Base-by-base conservation (phyloP, 1,140 invertebrate species). In the Centruroides vittatus region DNA sequence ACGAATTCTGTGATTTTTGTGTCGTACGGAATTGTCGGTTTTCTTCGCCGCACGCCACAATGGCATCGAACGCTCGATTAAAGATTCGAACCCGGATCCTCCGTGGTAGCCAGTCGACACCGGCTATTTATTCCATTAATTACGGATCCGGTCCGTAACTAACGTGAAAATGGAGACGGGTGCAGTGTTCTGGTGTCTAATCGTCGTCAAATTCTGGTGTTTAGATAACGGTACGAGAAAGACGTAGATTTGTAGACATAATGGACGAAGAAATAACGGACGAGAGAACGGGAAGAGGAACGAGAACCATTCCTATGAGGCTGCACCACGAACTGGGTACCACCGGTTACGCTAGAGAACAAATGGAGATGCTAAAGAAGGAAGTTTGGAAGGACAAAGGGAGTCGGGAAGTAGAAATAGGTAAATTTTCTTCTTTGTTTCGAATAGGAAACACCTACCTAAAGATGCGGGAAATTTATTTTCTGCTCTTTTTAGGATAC, bases 211-310 rank as follows among this genome's bases (percentile, higher is more conserved):
- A 23, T 23, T 23, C 23, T 41, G 8, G 5, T 41, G 5, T 41
- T 6, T 41, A 41, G 41, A 8, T 41, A 34, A 36, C 51, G 7
- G 89, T 95, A 66, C 79, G 88, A 35, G 92, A 95, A 75, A 77
- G 92, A 60, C 82, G 92, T 61, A 82, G 89, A 54, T 94, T 95
- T 71, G 92, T 88, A 7, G 92, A 95, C 69, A 82, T 95, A 2
- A 93, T 94, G 90, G 92, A 95, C 72, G 92, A 95, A 72, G 90
- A 95, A 76, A 93, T 94, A 59, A 88, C 93, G 66, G 90, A 93
- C 72, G 90, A 93, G 73, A 79, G 86, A 23, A 85, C 83, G 67
- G 84, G 82, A 7, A 77, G 87, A 11, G 88, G 89, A 64, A 80
- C 82, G 68, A 61, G 61, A 49, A 54, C 50, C 0, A 64, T 65